Percentiles rank a stretch among this genome's conserved stretches.
phyloP scores from a whole-genome alignment of 2,113 vertebrate species.

The Erinaceus europaeus region DNA sequence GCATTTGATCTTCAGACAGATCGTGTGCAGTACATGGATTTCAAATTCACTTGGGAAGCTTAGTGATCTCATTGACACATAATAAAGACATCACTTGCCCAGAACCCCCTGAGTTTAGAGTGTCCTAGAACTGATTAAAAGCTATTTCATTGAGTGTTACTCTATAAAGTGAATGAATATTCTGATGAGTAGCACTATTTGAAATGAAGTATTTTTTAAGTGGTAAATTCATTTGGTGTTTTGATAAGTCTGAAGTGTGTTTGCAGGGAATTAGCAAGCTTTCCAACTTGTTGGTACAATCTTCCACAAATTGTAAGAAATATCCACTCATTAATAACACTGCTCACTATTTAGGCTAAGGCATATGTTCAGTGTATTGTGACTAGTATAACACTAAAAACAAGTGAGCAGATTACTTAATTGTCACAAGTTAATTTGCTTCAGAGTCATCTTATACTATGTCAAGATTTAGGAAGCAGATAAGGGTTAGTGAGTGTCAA shows the following conservation, averaged over 20 bases:
- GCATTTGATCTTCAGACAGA: slow-evolving; percentile 6
- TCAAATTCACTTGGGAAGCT: not conserved
- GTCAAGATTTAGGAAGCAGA: not conserved
- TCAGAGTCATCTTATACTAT: not conserved
- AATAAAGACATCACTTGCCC: not conserved
- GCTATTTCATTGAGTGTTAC: not conserved
- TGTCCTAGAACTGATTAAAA: slow-evolving; percentile 56
- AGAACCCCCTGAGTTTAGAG: slow-evolving; percentile 29
- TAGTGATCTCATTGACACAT: not conserved
- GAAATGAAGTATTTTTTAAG: slow-evolving; percentile 35
- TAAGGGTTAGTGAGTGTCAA: not conserved
- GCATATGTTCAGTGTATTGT: not conserved
- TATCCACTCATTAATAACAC: not conserved
- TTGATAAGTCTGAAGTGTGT: slow-evolving; percentile 43
- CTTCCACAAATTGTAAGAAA: not conserved
- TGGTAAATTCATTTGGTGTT: slow-evolving; percentile 31
- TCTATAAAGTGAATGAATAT: slow-evolving; percentile 48
- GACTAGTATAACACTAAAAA: not conserved
- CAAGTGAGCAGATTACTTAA: not conserved
- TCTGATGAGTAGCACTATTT: not conserved
- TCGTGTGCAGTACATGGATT: not conserved
- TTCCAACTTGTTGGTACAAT: slow-evolving; percentile 25
- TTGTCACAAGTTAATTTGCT: slow-evolving; percentile 3
- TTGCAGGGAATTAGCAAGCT: not conserved
- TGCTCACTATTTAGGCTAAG: not conserved